phyloP scores from a whole-genome alignment of 2,797 vertebrate species.

The Novumbra hubbsi region DNA sequence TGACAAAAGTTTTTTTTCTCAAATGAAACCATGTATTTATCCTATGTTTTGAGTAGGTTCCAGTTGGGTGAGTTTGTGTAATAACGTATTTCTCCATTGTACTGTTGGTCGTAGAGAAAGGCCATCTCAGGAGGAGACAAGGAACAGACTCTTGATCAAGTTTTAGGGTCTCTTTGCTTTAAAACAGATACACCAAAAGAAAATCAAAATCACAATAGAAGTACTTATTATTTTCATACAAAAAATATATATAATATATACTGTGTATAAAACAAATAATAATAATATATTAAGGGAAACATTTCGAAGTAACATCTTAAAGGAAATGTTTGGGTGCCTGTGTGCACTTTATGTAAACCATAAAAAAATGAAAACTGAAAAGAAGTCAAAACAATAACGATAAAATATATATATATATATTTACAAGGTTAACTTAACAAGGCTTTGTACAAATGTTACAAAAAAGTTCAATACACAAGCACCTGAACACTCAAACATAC shows the following conservation, averaged over 20 bases:
- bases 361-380: slow-evolving; percentile 62
- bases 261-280: slow-evolving; percentile 72
- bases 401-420: slow-evolving; percentile 70
- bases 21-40: not conserved
- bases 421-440: slow-evolving; percentile 84
- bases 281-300: slow-evolving; percentile 76
- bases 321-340: slow-evolving; percentile 71
- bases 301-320: slow-evolving; percentile 82
- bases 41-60: not conserved
- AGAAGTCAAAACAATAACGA: slow-evolving; percentile 65
- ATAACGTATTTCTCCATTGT: slow-evolving; percentile 69
- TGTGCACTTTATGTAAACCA: slow-evolving; percentile 78
- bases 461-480: slow-evolving; percentile 66
- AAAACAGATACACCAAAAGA: slow-evolving; percentile 67
- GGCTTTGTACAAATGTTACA: slow-evolving; percentile 86
- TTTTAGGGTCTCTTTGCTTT: slow-evolving; percentile 53
- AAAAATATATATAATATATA: slow-evolving; percentile 74
- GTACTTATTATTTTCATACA: slow-evolving; percentile 73
- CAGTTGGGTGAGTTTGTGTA: slow-evolving; percentile 20
- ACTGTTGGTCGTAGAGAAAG: slow-evolving; percentile 66
- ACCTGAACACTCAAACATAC: slow-evolving; percentile 59
- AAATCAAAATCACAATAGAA: slow-evolving; percentile 71
- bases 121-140: slow-evolving; percentile 65
- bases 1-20: not conserved
- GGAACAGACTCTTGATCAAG: slow-evolving; percentile 54